Evolutionary conservation across 2,888 invertebrate species (phyloP), one percentile per base, ranked within the genome.

Genomic region (Tinea pellionella): DNA sequence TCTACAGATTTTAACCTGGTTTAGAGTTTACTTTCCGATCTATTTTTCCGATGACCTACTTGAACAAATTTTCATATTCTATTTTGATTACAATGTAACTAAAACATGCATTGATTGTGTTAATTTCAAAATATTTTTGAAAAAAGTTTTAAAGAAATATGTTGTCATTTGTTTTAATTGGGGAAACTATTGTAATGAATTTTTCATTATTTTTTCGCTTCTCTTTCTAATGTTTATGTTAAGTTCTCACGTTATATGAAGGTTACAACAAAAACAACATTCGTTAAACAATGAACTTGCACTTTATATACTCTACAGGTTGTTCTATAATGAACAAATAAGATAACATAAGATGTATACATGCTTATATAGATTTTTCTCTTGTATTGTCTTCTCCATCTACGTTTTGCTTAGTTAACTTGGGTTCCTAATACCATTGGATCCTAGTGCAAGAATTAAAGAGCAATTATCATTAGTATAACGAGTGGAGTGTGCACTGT

Each of bases 201-300:
- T 47, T 41, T 47, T 47, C 47, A 6, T 37, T 37, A 6, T 37
- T 37, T 37, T 37, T 37, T 37, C n/a, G n/a, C 37, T 12, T 37
- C 37, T 37, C 37, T n/a, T 47, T n/a, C 47, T 13, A 15, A 47
- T 16, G 12, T 47, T 2, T 6, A n/a, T 47, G 13, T 56, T 56
- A 24, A 18, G n/a, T 13, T 13, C 32, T 2, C n/a, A 18, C 30
- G 60, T 43, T 43, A 13, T 30, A 13, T 11, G 51, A 43, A 56
- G 12, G 30, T 4, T 30, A 32, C 15, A n/a, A 47, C 61, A 61
- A 61, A 61, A 60, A n/a, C n/a, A 61, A 18, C 2, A 16, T 18
- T 13, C 19, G 16, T 13, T 66, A 66, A 72, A 83, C 82, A 84
- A 81, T 82, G 79, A 78, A 78, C 78, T 78, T 78, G 71, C 71